These are phyloP conservation scores for Protosalanx chinensis DNA, from an alignment of 2,797 vertebrate genomes.

Conservation along the genomic window DNA sequence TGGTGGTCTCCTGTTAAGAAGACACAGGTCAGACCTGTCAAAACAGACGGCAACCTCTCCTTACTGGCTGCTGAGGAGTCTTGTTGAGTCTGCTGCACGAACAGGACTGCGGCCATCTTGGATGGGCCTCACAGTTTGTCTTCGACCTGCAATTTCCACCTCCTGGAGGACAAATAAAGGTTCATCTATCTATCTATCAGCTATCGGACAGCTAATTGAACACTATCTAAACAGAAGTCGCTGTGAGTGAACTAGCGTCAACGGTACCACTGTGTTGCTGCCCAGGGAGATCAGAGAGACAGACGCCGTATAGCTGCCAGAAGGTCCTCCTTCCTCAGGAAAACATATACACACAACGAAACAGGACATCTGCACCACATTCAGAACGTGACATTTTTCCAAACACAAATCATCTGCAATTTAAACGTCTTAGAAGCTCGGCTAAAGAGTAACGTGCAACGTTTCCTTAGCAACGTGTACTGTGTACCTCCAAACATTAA, in stretches of 20 bases:
- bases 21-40: background rate
- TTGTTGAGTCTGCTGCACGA: too few relatives aligned
- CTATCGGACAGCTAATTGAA: too few relatives aligned
- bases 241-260: background rate
- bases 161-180: too few relatives aligned
- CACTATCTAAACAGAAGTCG: background rate
- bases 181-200: too few relatives aligned
- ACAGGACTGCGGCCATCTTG: too few relatives aligned
- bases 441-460: background rate
- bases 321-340: background rate
- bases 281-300: background rate
- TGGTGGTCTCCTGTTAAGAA: background rate
- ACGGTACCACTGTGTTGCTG: background rate
- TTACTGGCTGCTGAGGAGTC: too few relatives aligned
- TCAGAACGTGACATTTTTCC: background rate
- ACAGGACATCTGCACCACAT: background rate
- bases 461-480: slow-evolving; percentile 2
- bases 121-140: too few relatives aligned
- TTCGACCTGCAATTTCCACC: too few relatives aligned
- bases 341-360: background rate
- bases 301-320: background rate
- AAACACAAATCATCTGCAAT: slow-evolving; percentile 1
- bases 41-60: too few relatives aligned
- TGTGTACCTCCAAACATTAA: background rate
- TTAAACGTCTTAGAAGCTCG: background rate